phyloP scores from a whole-genome alignment of 2,888 invertebrate species.

The Sycophila texana region DNA sequence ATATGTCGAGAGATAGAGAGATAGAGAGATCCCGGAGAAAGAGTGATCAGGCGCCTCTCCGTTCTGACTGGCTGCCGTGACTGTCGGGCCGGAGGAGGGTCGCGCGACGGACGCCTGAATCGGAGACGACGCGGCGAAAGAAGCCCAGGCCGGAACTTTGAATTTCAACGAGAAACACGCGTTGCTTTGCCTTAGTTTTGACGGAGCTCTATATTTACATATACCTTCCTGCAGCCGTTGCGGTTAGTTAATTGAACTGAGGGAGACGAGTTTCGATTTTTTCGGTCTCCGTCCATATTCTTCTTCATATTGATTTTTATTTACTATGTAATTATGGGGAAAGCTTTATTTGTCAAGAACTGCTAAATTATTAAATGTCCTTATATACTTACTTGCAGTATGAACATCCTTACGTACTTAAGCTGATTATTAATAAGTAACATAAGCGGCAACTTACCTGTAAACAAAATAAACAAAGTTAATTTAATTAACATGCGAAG shows the following conservation, averaged over 20 bases:
- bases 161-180: slow-evolving; percentile 39
- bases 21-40: not conserved
- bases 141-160: slow-evolving; percentile 17
- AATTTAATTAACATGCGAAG: too few species aligned
- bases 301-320: too few species aligned
- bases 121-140: slow-evolving; percentile 12
- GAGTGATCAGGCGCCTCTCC: slow-evolving; percentile 47
- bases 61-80: slow-evolving; percentile 1
- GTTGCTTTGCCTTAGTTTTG: slow-evolving; percentile 6
- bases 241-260: slow-evolving; percentile 11
- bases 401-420: too few species aligned
- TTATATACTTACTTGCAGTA: too few species aligned
- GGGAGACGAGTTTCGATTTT: not conserved
- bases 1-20: slow-evolving; percentile 6
- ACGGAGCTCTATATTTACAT: not conserved
- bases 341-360: too few species aligned
- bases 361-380: too few species aligned
- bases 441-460: not conserved
- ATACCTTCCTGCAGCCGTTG: not conserved
- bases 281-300: too few species aligned
- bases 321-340: too few species aligned
- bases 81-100: not conserved
- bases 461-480: not conserved
- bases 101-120: not conserved
- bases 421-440: too few species aligned